phyloP scores from a whole-genome alignment of 2,888 invertebrate genomes.

The Polyommatus icarus region DNA sequence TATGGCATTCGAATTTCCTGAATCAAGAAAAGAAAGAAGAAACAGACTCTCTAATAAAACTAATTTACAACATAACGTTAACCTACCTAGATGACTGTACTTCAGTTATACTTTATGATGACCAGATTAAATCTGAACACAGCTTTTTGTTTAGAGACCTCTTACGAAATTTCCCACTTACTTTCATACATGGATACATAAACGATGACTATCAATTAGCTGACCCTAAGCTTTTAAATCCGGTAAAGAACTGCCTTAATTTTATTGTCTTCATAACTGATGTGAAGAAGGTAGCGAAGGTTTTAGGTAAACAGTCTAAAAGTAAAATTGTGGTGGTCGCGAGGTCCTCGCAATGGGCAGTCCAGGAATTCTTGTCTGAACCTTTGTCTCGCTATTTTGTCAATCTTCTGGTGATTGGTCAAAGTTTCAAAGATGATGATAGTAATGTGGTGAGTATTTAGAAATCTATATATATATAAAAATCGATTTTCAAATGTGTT shows the following conservation, averaged over 20 bases:
- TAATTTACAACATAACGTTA: constrained; percentile 81
- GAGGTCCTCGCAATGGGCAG: constrained; percentile 86
- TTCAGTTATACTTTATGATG: constrained; percentile 85
- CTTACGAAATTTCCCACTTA: constrained; percentile 77
- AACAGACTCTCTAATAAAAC: constrained; percentile 79
- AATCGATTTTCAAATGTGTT: too few species aligned
- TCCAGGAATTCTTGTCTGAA: constrained; percentile 84
- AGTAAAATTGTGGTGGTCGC: constrained; percentile 85
- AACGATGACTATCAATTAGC: constrained; percentile 68
- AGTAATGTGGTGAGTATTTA: constrained; percentile 63
- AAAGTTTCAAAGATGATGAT: constrained; percentile 81
- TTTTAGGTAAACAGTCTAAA: constrained; percentile 82
- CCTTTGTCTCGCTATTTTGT: constrained; percentile 83
- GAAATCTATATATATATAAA: too few species aligned
- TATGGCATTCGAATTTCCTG: constrained; percentile 76
- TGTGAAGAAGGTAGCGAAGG: constrained; percentile 78
- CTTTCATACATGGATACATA: constrained; percentile 83
- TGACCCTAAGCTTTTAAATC: constrained; percentile 66
- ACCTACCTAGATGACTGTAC: constrained; percentile 83
- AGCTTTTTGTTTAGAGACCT: constrained; percentile 80
- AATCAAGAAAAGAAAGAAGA: constrained; percentile 67
- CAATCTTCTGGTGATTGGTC: constrained; percentile 85
- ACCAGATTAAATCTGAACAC: constrained; percentile 77
- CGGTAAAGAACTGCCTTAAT: constrained; percentile 78
- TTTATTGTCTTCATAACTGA: constrained; percentile 85